Percentiles rank a stretch among this genome's conserved stretches.
Evolutionary conservation across 2,888 invertebrate genomes (phyloP).

Genomic region (Coecobrya sp.): DNA sequence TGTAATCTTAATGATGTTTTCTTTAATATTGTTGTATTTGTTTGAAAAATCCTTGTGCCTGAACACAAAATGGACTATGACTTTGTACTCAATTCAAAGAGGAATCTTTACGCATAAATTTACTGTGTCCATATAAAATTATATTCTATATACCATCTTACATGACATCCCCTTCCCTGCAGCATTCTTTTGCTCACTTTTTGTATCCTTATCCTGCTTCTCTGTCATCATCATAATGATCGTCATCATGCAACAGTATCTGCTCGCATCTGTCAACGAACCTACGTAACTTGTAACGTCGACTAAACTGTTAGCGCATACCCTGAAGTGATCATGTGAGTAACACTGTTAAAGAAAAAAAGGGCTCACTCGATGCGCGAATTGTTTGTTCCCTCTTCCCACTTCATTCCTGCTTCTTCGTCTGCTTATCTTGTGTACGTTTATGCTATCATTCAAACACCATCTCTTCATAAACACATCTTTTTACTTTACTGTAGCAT

Average conservation of each 20-base stretch:
- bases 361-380: background rate
- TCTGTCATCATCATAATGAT: conserved; percentile 1
- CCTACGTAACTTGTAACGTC: conserved; percentile 34
- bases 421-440: background rate
- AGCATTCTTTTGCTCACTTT: conserved; percentile 14
- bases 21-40: conserved; percentile 34
- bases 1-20: background rate
- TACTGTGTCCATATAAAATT: conserved; percentile 23
- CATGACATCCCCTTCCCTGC: conserved; percentile 11
- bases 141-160: background rate
- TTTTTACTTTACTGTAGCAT: conserved; percentile 19
- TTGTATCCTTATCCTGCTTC: conserved; percentile 43
- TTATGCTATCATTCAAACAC: background rate
- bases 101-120: conserved; percentile 56
- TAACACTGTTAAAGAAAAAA: conserved; percentile 45
- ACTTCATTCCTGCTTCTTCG: background rate
- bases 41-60: conserved; percentile 66
- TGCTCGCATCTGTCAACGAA: conserved; percentile 50
- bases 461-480: conserved; percentile 1
- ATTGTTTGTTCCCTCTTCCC: conserved; percentile 40
- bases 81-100: conserved; percentile 65
- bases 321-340: conserved; percentile 28
- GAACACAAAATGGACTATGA: conserved; percentile 66
- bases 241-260: conserved; percentile 27
- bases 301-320: background rate